Conservation (phyloP, 2,797 vertebrate genomes). For the Poeciliopsis turneri region DNA sequence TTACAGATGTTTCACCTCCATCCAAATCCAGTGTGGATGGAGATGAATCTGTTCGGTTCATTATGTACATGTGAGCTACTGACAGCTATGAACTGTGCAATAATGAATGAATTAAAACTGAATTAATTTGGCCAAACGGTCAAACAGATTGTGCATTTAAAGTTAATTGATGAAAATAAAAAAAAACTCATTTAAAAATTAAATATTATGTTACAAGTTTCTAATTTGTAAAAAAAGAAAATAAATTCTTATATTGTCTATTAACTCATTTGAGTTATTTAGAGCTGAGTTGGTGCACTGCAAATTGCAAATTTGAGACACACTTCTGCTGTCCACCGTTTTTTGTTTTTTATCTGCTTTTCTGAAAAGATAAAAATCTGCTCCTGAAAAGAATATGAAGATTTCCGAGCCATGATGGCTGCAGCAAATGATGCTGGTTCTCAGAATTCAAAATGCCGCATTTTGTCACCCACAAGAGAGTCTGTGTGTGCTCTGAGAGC, state of each 20-base stretch:
- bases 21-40: slow-evolving; percentile 37
- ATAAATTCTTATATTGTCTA: slow-evolving; percentile 63
- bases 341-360: not conserved
- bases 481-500: not conserved
- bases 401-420: not conserved
- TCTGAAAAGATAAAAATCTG: not conserved
- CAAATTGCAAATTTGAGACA: not conserved
- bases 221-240: slow-evolving; percentile 69
- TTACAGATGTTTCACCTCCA: slow-evolving; percentile 27
- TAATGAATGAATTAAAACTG: slow-evolving; percentile 49
- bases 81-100: slow-evolving; percentile 54
- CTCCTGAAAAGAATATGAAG: not conserved
- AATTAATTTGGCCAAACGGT: slow-evolving; percentile 53
- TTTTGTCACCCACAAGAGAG: not conserved
- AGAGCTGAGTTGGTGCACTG: not conserved
- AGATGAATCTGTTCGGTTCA: slow-evolving; percentile 33
- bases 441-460: not conserved
- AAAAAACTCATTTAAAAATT: slow-evolving; percentile 41
- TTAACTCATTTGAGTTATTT: slow-evolving; percentile 34
- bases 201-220: slow-evolving; percentile 51
- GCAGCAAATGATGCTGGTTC: not conserved
- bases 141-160: slow-evolving; percentile 56
- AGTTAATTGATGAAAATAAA: slow-evolving; percentile 63
- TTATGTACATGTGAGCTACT: slow-evolving; percentile 9
- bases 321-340: not conserved